phyloP scores from a whole-genome alignment of 2,888 invertebrate species.

The Ornithoptera alexandrae region DNA sequence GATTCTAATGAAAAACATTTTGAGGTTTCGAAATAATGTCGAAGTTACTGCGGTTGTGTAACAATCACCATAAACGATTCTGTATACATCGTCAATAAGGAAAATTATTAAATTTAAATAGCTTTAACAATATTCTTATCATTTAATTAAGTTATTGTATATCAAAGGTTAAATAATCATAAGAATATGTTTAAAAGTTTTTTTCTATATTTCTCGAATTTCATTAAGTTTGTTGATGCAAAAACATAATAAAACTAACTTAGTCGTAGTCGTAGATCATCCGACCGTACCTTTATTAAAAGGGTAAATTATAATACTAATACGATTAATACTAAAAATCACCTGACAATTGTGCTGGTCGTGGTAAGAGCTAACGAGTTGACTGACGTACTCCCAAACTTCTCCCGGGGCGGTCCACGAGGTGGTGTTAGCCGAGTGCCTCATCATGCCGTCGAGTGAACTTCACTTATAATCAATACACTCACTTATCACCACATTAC shows the following conservation, averaged over 20 bases:
- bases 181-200: too few relatives aligned
- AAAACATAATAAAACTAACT: background rate
- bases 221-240: too few relatives aligned
- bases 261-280: background rate
- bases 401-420: constrained; percentile 80
- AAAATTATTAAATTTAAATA: too few relatives aligned
- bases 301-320: background rate
- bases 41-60: too few relatives aligned
- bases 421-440: constrained; percentile 69
- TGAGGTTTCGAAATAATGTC: too few relatives aligned
- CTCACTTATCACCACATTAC: constrained; percentile 32
- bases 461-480: constrained; percentile 45
- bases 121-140: too few relatives aligned
- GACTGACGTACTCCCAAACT: constrained; percentile 84
- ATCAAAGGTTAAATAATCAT: too few relatives aligned
- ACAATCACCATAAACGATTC: too few relatives aligned
- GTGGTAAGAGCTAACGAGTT: constrained; percentile 82
- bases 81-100: too few relatives aligned
- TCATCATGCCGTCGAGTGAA: constrained; percentile 69
- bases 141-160: too few relatives aligned
- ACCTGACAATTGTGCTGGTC: constrained; percentile 77
- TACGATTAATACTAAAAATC: background rate
- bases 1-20: too few relatives aligned
- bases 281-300: background rate
- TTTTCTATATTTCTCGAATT: too few relatives aligned